Conservation (phyloP, 2,888 invertebrate genomes). For the Drosophila meridionalis region DNA sequence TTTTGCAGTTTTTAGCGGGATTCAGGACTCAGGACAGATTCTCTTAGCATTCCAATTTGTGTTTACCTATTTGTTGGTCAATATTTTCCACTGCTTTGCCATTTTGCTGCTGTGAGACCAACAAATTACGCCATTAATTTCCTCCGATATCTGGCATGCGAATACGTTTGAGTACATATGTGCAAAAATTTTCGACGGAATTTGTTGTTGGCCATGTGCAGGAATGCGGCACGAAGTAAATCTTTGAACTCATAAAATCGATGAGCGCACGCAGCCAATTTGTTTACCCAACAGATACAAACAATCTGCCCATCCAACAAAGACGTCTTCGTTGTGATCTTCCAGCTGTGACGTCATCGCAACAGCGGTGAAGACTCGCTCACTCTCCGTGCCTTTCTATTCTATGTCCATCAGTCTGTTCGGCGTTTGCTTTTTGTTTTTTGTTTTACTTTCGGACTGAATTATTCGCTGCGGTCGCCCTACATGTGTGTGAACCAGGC, state of each 20-base stretch:
- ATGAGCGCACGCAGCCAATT: slow-evolving; percentile 76
- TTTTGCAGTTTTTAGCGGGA: background rate
- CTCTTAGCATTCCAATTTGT: slow-evolving; percentile 16
- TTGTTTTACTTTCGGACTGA: slow-evolving; percentile 47
- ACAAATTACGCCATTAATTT: slow-evolving; percentile 76
- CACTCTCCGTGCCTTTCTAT: slow-evolving; percentile 5
- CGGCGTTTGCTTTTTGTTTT: slow-evolving; percentile 15
- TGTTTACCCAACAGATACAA: slow-evolving; percentile 67
- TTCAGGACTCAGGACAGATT: background rate
- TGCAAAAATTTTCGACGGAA: slow-evolving; percentile 46
- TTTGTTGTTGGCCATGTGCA: slow-evolving; percentile 48
- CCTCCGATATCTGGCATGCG: slow-evolving; percentile 54
- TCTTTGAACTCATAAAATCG: slow-evolving; percentile 81
- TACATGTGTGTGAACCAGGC: slow-evolving; percentile 30
- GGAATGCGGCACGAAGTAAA: slow-evolving; percentile 76
- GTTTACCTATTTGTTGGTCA: background rate
- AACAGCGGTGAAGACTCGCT: slow-evolving; percentile 20
- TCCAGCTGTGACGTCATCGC: slow-evolving; percentile 61
- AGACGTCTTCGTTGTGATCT: slow-evolving; percentile 65
- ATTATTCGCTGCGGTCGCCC: slow-evolving; percentile 33
- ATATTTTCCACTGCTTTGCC: slow-evolving; percentile 8
- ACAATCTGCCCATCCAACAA: slow-evolving; percentile 40
- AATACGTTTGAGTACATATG: slow-evolving; percentile 56
- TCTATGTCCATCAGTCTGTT: slow-evolving; percentile 19
- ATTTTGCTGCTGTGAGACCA: slow-evolving; percentile 42